Base-by-base conservation (phyloP, 2,888 invertebrate genomes). In the Quadriops clusia region DNA sequence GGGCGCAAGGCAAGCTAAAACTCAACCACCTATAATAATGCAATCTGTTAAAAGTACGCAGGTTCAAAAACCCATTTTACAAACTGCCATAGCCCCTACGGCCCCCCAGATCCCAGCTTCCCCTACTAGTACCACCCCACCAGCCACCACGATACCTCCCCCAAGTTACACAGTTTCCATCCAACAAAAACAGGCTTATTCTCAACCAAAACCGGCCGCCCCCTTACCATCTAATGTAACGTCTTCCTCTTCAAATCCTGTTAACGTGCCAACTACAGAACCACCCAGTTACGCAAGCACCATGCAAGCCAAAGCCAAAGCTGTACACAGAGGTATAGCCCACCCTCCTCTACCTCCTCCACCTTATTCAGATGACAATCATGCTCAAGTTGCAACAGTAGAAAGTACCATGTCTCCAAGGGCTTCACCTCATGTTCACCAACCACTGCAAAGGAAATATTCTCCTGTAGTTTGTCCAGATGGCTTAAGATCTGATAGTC, bases 31-130 rank as follows among this genome's bases (percentile, higher is more conserved):
- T 5, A 86, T 94, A 42, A 91, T 94, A 40, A 94, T 93, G 90
- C 91, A 93, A 58, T 87, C 90, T 16, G 94, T 94, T 10, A 89
- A 89, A 58, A 90, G 90, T 64, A 90, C 90, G 10, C 90, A 91
- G 60, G 91, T 90, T 20, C 90, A 90, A 54, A 94, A 93, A 57
- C 94, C 94, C 0, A 78, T 91, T 15, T 65, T 93, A 40, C 94
- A 94, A 63, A 94, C 91, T 9, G 94, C 94, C 6, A 86, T 90
- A 27, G 91, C 87, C n/a, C 91, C 91, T 2, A 77, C 81, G 14
- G 75, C 83, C 8, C 84, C 84, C 3, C 72, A 73, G 31, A 68
- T 74, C 12, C 68, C 73, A 3, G 63, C 70, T 34, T 47, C 55
- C 14, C 38, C 37, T 7, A 34, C 34, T 7, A 32, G 32, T 11